These are phyloP conservation scores for Galerucella calmariensis DNA, from an alignment of 2,888 invertebrate species.

Conservation along the genomic window DNA sequence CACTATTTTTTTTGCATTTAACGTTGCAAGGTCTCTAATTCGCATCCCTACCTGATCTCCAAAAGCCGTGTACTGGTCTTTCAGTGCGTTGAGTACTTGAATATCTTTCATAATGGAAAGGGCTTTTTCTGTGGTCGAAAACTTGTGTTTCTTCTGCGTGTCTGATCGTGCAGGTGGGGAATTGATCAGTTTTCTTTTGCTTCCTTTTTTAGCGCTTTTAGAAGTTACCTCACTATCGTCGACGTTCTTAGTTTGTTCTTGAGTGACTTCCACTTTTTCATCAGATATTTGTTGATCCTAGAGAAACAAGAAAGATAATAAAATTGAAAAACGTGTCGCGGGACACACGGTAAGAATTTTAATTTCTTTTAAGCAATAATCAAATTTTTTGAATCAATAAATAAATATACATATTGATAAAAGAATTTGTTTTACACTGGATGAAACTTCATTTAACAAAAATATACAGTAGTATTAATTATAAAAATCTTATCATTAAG, in stretches of 20 bases:
- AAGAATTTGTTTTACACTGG: too few relatives aligned
- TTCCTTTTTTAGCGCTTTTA: not conserved
- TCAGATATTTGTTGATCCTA: not conserved
- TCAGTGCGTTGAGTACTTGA: slow-evolving; percentile 6
- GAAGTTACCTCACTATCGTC: not conserved
- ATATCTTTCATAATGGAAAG: slow-evolving; percentile 19
- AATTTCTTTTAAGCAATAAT: too few relatives aligned
- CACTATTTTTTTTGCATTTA: slow-evolving; percentile 11
- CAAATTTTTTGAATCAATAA: too few relatives aligned
- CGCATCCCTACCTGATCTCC: slow-evolving; percentile 18
- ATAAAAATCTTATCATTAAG: too few relatives aligned
- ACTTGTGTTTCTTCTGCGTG: not conserved
- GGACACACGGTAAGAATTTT: too few relatives aligned
- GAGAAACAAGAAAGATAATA: not conserved
- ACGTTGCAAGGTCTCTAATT: slow-evolving; percentile 19
- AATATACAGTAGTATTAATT: too few relatives aligned
- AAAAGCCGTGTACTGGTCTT: slow-evolving; percentile 19
- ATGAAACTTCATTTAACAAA: too few relatives aligned
- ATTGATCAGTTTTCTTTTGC: not conserved
- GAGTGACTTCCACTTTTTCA: slow-evolving; percentile 21
- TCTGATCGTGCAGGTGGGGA: not conserved
- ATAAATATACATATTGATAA: too few relatives aligned
- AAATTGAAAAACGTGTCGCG: too few relatives aligned
- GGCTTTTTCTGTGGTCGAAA: slow-evolving; percentile 16
- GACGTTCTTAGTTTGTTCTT: slow-evolving; percentile 24